Evolutionary conservation across 2,113 vertebrate species (phyloP).

Genomic region (Chionomys nivalis): DNA sequence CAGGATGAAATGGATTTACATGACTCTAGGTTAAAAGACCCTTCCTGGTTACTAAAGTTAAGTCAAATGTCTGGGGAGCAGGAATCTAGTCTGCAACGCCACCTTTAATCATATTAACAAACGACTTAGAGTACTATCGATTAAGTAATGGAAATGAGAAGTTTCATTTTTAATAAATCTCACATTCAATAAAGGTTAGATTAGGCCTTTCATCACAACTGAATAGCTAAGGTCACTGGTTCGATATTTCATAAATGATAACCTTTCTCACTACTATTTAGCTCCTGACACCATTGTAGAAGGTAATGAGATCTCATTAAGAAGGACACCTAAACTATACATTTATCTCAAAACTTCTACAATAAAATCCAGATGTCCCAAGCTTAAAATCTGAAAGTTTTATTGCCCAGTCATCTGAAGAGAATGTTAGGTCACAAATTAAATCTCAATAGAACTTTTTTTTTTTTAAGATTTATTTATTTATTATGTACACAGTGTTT

Average conservation of each 20-base stretch:
- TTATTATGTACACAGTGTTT: too few relatives aligned
- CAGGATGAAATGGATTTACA: background rate
- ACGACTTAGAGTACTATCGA: conserved; percentile 85
- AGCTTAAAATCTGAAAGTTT: conserved; percentile 34
- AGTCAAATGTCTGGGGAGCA: conserved; percentile 61
- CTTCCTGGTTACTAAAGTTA: conserved; percentile 64
- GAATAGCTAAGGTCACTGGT: conserved; percentile 78
- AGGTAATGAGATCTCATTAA: conserved; percentile 73
- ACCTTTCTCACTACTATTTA: conserved; percentile 66
- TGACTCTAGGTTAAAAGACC: conserved; percentile 6
- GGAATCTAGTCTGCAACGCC: conserved; percentile 46
- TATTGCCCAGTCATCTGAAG: background rate
- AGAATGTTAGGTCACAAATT: background rate
- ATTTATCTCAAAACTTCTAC: conserved; percentile 68
- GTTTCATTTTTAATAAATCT: conserved; percentile 85
- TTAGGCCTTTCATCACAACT: conserved; percentile 82
- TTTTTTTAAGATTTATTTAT: too few relatives aligned
- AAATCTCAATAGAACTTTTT: background rate
- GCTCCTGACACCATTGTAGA: conserved; percentile 70
- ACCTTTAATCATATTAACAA: conserved; percentile 83
- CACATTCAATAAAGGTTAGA: conserved; percentile 83
- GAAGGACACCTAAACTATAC: conserved; percentile 35
- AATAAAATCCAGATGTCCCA: conserved; percentile 42
- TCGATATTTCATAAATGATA: conserved; percentile 82
- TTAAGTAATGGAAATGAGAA: conserved; percentile 83